A percentile compares a stretch with the other conserved stretches of the same genome.
Conservation (phyloP, 2,113 vertebrate species). For the Mesembrinibis cayennensis region DNA sequence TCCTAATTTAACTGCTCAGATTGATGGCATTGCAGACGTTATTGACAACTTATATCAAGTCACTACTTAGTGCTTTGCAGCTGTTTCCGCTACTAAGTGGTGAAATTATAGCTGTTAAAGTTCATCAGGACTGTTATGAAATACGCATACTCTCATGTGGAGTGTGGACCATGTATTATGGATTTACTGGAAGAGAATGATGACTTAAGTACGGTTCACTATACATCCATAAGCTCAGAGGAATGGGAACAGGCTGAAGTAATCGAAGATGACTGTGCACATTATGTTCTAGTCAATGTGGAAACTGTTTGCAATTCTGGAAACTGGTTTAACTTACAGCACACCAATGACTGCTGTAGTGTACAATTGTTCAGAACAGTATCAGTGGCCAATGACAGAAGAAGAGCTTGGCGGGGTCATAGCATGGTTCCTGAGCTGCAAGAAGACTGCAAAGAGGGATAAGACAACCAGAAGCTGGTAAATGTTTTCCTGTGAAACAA, state of each 20-base stretch:
- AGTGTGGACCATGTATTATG: neutral
- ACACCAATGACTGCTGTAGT: neutral
- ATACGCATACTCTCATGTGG: neutral
- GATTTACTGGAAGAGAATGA: neutral
- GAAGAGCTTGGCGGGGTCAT: neutral
- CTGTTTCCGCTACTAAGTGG: neutral
- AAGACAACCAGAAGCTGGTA: neutral
- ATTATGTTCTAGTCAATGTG: neutral
- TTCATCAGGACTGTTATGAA: neutral
- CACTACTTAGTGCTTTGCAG: neutral
- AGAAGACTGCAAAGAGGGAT: neutral
- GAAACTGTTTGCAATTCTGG: neutral
- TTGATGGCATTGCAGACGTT: neutral
- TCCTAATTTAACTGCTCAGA: neutral
- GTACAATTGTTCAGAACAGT: neutral
- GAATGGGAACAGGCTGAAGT: neutral
- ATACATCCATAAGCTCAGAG: neutral
- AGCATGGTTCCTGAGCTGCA: neutral
- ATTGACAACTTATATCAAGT: neutral
- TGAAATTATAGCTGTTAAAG: neutral
- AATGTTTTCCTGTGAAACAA: neutral
- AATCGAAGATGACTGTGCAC: accelerated
- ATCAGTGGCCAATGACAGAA: neutral
- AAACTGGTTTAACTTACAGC: neutral
- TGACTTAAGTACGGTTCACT: neutral